Base-by-base conservation (phyloP, 2,888 invertebrate species). In the Liodrosophila aerea region DNA sequence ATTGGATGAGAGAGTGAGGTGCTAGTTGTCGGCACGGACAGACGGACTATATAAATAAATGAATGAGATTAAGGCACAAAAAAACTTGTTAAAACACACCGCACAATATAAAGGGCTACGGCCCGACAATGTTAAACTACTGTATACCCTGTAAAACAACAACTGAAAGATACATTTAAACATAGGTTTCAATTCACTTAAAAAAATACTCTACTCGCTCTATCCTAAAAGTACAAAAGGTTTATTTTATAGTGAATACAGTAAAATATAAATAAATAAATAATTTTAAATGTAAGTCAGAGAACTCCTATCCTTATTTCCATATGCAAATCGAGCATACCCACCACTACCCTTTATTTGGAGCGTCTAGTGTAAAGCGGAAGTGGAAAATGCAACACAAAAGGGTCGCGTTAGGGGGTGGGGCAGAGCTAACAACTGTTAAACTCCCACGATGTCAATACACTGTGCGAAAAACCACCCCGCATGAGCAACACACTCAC, bases 401-500 rank as follows among this genome's bases (percentile, higher is more conserved):
- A 27, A 41, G 13, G 8, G 13, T 8, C 12, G 30, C 8, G 41
- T 39, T 2, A 5, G 31, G 40, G 31, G 15, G 8, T 45, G 31
- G 12, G 27, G 45, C 12, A 12, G 16, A 46, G 40, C 11, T 39
- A 72, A 62, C 85, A 85, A 83, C 76, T 86, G 86, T 69, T 63
- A 69, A 62, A 75, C 82, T 87, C 86, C 80, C 86, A 86, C 86
- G 85, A 75, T 78, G 67, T 62, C 61, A 61, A 73, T 77, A 81
- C 77, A 77, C 75, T 72, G 73, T 37, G 39, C 11, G 27, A 45
- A 40, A 52, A 64, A 8, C 69, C 37, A 64, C 51, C 60, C 56
- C 22, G 13, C 31, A 53, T 27, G n/a, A 51, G 2, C 2, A 22
- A 47, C 12, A 31, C 43, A 33, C 33, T 29, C 44, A 43, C 8